Evolutionary conservation across 2,888 invertebrate genomes (phyloP).

Genomic region (Papilio protenor): DNA sequence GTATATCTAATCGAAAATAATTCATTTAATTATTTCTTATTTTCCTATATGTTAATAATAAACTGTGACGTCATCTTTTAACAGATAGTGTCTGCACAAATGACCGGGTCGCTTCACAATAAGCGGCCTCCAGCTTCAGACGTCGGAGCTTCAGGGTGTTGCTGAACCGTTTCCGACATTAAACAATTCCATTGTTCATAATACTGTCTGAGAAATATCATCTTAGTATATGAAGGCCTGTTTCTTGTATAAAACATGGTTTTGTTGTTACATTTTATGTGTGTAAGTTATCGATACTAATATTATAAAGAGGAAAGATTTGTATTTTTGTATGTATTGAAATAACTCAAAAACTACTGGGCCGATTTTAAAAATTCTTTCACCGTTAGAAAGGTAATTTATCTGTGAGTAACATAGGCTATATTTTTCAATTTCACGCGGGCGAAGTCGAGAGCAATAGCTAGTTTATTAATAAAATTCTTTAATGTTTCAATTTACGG

Average conservation of each 20-base stretch:
- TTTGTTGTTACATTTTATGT: neutral
- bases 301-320: no score
- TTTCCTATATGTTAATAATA: no score
- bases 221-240: slow-evolving; percentile 1
- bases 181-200: slow-evolving; percentile 13
- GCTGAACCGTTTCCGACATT: slow-evolving; percentile 22
- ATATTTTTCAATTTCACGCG: no score
- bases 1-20: no score
- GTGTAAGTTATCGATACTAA: no score
- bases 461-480: neutral
- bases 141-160: slow-evolving; percentile 21
- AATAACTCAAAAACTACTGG: no score
- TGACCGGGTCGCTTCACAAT: slow-evolving; percentile 21
- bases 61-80: neutral
- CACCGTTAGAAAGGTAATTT: no score
- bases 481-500: neutral
- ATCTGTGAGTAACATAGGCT: no score
- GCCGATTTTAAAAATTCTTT: no score
- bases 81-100: neutral
- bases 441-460: no score
- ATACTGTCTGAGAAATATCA: slow-evolving; percentile 7
- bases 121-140: slow-evolving; percentile 5
- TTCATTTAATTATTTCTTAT: no score
- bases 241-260: neutral
- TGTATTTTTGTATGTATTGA: no score